Conservation (phyloP, 2,888 invertebrate genomes). For the Drosophila subquinaria region DNA sequence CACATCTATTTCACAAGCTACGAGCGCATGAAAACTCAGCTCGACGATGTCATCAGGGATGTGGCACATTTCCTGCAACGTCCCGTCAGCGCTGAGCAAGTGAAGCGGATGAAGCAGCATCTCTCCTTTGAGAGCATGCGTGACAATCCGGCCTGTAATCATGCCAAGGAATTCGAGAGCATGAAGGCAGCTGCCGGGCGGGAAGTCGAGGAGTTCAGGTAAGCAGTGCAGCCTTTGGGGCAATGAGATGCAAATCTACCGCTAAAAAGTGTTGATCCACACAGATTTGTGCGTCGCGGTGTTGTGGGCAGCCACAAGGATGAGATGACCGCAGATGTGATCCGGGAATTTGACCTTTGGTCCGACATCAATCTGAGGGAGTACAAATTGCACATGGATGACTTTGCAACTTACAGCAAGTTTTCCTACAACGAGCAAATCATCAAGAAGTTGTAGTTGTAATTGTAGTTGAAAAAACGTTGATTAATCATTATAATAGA, state of each 20-base stretch:
- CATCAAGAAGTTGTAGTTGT: background rate
- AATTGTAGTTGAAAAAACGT: conserved; percentile 12
- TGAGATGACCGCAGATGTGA: conserved; percentile 75
- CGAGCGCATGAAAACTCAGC: conserved; percentile 82
- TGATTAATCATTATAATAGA: conserved; percentile 57
- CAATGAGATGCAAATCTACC: background rate
- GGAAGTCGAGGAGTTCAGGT: conserved; percentile 82
- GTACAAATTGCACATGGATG: conserved; percentile 73
- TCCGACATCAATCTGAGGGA: conserved; percentile 73
- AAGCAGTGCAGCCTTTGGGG: conserved; percentile 20
- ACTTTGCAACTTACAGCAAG: conserved; percentile 79
- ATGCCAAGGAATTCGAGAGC: conserved; percentile 83
- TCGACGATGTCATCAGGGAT: conserved; percentile 73
- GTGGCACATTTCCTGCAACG: conserved; percentile 75
- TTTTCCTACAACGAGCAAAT: conserved; percentile 37
- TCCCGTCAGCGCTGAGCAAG: conserved; percentile 52
- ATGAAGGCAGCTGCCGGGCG: conserved; percentile 82
- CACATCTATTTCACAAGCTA: conserved; percentile 83
- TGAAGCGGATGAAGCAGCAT: conserved; percentile 72
- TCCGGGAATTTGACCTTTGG: conserved; percentile 83
- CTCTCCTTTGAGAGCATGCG: conserved; percentile 85
- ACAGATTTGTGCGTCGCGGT: conserved; percentile 84
- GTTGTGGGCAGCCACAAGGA: conserved; percentile 84
- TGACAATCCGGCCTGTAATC: conserved; percentile 83
- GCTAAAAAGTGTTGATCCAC: conserved; percentile 42